Conservation (phyloP, 2,113 vertebrate species). For the Percina caprodes region DNA sequence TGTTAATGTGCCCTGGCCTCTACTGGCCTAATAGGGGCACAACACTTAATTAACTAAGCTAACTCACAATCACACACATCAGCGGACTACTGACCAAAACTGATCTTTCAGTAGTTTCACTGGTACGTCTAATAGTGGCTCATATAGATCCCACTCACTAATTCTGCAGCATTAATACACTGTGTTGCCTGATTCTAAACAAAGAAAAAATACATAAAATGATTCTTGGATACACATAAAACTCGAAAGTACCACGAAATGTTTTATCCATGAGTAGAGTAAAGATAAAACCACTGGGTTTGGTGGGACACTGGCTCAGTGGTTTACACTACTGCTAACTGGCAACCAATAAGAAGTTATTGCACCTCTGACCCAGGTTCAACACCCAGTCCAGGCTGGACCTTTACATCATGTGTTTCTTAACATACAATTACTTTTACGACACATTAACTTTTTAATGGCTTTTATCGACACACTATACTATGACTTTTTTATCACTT, state of each 20-base stretch:
- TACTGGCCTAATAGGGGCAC: slow-evolving; percentile 42
- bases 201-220: not conserved
- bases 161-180: slow-evolving; percentile 12
- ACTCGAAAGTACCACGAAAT: not conserved
- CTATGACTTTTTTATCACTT: no score
- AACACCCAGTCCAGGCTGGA: no score
- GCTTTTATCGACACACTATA: no score
- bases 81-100: not conserved
- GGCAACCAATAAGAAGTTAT: no score
- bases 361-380: no score
- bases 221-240: not conserved
- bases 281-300: slow-evolving; percentile 14
- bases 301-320: no score
- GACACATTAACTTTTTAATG: no score
- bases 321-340: no score
- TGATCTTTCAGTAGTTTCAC: slow-evolving; percentile 6
- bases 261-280: not conserved
- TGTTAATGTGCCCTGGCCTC: slow-evolving; percentile 49
- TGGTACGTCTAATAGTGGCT: not conserved
- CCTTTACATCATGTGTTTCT: no score
- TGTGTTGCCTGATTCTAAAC: slow-evolving; percentile 1
- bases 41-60: slow-evolving; percentile 33
- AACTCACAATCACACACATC: not conserved
- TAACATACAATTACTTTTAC: no score
- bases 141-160: not conserved